Base-by-base conservation (phyloP, 2,888 invertebrate species). In the Elegia similella region DNA sequence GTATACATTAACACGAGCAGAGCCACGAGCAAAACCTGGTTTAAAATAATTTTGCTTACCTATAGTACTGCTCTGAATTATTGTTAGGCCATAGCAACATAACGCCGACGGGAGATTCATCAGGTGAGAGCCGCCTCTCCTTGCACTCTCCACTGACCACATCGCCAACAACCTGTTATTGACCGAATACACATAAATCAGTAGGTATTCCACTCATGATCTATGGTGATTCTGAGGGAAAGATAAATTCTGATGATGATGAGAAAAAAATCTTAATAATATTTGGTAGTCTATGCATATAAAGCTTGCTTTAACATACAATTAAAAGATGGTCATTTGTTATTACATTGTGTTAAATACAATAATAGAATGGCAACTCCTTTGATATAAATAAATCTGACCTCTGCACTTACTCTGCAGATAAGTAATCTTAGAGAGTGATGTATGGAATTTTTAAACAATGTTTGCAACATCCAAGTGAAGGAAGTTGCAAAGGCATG, bases 141-240 rank as follows among this genome's bases (percentile, higher is more conserved):
- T 98, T 98, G 86, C 98, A 98, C 80, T 98, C 97, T 42, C 97
- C 97, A 58, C 97, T 97, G 68, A 95, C 94, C 65, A 95, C 95
- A 82, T 96, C 96, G 60, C 96, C 96, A 72, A 97, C 96, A 69
- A 97, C 97, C 92, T 88, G 65, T 34, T 53, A n/a, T n/a, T 34
- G 29, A 55, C 15, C 54, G 13, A 38, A 15, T 6, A 23, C 5
- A 5, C 23, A 23, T 23, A 23, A 23, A 23, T 23, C 23, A 23
- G 5, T 23, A 23, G 23, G 23, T 23, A 23, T 3, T 2, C n/a
- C 23, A 5, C 23, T 23, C 23, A 2, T 23, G 5, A 23, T 23
- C 2, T 5, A 23, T 23, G 23, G 5, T 23, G 23, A 23, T 5
- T 23, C 23, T 23, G 5, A 3, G 5, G 23, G 23, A 23, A 23